Percentiles rank a stretch among this genome's conserved stretches.
Evolutionary conservation across 2,113 vertebrate genomes (phyloP).

Genomic region (Synodontis membranacea): DNA sequence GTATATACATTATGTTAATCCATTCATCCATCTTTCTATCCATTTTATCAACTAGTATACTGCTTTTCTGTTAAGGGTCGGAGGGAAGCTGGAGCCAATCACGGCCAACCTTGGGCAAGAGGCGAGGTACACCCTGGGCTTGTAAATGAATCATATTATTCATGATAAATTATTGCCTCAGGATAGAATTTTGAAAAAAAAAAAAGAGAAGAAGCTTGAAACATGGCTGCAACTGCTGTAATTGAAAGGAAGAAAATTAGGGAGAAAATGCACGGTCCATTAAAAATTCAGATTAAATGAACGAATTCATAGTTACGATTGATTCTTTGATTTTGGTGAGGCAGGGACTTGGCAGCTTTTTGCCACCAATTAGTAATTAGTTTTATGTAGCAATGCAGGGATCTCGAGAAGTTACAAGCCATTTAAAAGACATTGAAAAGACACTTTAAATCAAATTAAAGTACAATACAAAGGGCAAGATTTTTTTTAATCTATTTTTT

Average conservation of each 20-base stretch:
- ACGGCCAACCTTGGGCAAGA: too few species aligned
- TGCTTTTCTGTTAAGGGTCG: too few species aligned
- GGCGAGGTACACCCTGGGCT: too few species aligned
- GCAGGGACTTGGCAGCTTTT: not conserved
- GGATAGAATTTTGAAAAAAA: not conserved
- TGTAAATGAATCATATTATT: too few species aligned
- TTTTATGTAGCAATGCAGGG: not conserved
- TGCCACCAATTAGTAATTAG: not conserved
- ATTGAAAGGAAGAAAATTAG: not conserved
- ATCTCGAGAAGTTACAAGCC: not conserved
- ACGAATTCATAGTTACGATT: not conserved
- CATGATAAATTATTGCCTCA: not conserved
- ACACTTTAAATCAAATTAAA: not conserved
- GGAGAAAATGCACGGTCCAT: not conserved
- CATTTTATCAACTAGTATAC: too few species aligned
- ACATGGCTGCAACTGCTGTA: not conserved
- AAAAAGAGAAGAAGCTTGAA: not conserved
- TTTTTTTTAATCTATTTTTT: not conserved
- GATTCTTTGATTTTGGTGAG: not conserved
- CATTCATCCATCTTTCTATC: too few species aligned
- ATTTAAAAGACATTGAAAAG: too few species aligned
- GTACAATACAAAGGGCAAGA: not conserved
- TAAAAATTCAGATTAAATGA: not conserved
- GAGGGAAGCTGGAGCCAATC: too few species aligned
- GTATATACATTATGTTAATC: too few species aligned